Conservation (phyloP, 2,888 invertebrate genomes). For the Norana najaformis region DNA sequence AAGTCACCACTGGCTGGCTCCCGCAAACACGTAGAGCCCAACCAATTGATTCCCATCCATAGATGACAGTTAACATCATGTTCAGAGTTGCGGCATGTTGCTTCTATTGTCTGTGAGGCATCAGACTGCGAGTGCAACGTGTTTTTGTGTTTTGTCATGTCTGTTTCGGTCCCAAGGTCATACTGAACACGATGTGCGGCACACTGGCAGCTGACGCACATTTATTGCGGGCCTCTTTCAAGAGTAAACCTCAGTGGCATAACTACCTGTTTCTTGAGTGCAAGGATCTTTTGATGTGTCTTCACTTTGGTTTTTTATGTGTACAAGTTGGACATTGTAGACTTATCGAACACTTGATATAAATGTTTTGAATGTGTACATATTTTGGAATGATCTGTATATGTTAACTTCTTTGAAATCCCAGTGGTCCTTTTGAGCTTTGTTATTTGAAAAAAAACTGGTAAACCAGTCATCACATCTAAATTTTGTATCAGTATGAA, state of each 20-base stretch:
- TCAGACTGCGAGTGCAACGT: neutral
- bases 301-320: neutral
- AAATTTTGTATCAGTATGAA: neutral
- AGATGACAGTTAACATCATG: neutral
- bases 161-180: neutral
- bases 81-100: neutral
- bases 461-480: neutral
- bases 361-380: neutral
- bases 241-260: neutral
- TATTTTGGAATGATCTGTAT: neutral
- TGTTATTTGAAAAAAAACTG: neutral
- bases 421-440: neutral
- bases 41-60: no score
- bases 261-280: neutral
- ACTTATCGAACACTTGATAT: neutral
- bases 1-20: no score
- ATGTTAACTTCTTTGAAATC: neutral
- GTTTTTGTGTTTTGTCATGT: neutral
- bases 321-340: neutral
- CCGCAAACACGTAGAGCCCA: no score
- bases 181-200: neutral
- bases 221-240: neutral
- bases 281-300: neutral
- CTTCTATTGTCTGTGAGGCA: no score
- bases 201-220: neutral